Evolutionary conservation across 2,113 vertebrate species (phyloP).

Genomic region (Conger conger): DNA sequence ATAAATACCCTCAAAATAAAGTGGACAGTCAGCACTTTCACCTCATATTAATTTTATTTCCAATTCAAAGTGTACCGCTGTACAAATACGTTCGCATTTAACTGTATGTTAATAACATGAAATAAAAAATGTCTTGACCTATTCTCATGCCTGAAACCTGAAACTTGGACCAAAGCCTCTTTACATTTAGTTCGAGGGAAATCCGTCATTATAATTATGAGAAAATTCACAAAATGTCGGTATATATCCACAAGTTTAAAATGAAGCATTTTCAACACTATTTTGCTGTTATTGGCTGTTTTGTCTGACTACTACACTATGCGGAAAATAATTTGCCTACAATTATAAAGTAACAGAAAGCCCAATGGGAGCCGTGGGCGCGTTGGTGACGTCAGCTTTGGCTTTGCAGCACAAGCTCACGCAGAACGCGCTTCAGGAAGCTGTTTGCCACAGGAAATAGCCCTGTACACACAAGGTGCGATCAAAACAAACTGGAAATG

Average conservation of each 20-base stretch:
- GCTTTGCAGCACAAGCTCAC: neutral
- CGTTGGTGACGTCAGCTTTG: constrained; percentile 8
- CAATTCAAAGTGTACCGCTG: too few relatives aligned
- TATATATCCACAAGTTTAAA: neutral
- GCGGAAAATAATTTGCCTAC: too few relatives aligned
- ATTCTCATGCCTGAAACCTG: neutral
- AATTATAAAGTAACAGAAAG: neutral
- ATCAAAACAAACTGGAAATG: constrained; percentile 33
- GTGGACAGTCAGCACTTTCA: too few relatives aligned
- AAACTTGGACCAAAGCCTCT: neutral
- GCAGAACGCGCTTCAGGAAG: constrained; percentile 1
- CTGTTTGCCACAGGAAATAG: neutral
- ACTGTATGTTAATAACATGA: too few relatives aligned
- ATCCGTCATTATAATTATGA: neutral
- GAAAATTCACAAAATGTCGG: neutral
- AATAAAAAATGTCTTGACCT: neutral
- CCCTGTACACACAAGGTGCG: neutral
- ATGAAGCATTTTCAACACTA: too few relatives aligned
- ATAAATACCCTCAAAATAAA: too few relatives aligned
- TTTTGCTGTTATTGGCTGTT: too few relatives aligned
- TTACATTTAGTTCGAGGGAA: neutral
- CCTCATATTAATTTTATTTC: too few relatives aligned
- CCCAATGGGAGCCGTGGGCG: constrained; percentile 34
- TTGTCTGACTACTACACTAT: too few relatives aligned
- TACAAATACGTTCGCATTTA: too few relatives aligned